These are phyloP conservation scores for Himalopsyche anomala DNA, from an alignment of 2,888 invertebrate genomes.

Conservation along the genomic window DNA sequence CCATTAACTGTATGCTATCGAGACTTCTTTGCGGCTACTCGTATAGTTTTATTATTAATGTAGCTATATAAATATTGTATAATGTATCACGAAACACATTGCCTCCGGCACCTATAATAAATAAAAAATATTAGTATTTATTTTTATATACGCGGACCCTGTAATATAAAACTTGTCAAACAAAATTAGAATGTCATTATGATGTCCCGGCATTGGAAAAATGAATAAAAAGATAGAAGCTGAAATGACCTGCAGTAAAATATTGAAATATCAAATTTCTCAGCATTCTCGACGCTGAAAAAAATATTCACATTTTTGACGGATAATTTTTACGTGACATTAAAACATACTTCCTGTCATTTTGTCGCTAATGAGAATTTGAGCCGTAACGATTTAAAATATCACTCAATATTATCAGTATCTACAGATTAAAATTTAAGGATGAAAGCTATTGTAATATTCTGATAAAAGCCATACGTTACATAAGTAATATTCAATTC, in stretches of 20 bases:
- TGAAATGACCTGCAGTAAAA: slow-evolving; percentile 21
- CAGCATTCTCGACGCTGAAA: not conserved
- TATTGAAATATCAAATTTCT: slow-evolving; percentile 15
- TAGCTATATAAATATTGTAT: slow-evolving; percentile 18
- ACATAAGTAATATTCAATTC: no score
- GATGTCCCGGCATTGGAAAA: not conserved
- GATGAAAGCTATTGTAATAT: no score
- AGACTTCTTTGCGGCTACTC: slow-evolving; percentile 21
- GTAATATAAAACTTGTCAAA: slow-evolving; percentile 30
- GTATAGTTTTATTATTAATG: slow-evolving; percentile 21
- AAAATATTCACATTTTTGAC: not conserved
- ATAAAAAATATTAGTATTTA: slow-evolving; percentile 24
- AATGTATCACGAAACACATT: slow-evolving; percentile 30
- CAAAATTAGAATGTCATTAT: slow-evolving; percentile 30
- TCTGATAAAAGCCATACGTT: no score
- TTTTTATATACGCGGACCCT: not conserved
- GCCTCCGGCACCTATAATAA: not conserved
- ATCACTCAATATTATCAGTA: no score
- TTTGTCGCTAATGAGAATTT: slow-evolving; percentile 51
- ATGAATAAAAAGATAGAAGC: slow-evolving; percentile 6
- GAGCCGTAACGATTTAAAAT: not conserved
- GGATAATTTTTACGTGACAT: slow-evolving; percentile 48
- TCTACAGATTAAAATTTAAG: no score
- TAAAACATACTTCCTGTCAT: slow-evolving; percentile 58
- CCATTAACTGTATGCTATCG: slow-evolving; percentile 22